These are phyloP conservation scores for Acronicta psi DNA, from an alignment of 2,888 invertebrate genomes.

Conservation along the genomic window DNA sequence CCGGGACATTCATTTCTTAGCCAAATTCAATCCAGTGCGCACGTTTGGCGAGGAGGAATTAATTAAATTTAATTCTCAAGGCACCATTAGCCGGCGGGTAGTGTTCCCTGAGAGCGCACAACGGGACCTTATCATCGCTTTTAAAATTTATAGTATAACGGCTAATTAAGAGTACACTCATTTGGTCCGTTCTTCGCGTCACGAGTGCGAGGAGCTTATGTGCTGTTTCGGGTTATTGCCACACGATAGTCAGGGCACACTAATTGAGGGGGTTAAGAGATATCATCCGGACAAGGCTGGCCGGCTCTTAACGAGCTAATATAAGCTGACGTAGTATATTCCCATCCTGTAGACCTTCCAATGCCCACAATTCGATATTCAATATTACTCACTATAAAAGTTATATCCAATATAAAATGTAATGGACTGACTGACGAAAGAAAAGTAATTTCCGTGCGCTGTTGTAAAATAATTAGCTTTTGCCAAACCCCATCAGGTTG, in stretches of 20 bases:
- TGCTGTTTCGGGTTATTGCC: conserved; percentile 74
- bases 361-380: conserved; percentile 42
- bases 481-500: conserved; percentile 28
- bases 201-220: conserved; percentile 72
- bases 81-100: conserved; percentile 72
- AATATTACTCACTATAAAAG: conserved; percentile 35
- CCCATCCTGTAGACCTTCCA: conserved; percentile 45
- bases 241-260: conserved; percentile 73
- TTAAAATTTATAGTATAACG: conserved; percentile 85
- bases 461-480: conserved; percentile 41
- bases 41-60: conserved; percentile 72
- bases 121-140: conserved; percentile 85
- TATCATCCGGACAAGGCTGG: conserved; percentile 75
- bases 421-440: conserved; percentile 38
- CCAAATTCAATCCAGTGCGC: conserved; percentile 45
- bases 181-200: conserved; percentile 77
- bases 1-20: conserved; percentile 32
- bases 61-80: conserved; percentile 81
- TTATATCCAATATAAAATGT: conserved; percentile 40
- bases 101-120: conserved; percentile 58
- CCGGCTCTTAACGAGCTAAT: conserved; percentile 75
- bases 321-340: conserved; percentile 57
- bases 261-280: conserved; percentile 80
- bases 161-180: conserved; percentile 84
- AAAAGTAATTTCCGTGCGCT: conserved; percentile 43